A percentile compares a stretch with the other conserved stretches of the same genome.
Evolutionary conservation across 2,888 invertebrate species (phyloP).

Genomic region (Eilema depressum): DNA sequence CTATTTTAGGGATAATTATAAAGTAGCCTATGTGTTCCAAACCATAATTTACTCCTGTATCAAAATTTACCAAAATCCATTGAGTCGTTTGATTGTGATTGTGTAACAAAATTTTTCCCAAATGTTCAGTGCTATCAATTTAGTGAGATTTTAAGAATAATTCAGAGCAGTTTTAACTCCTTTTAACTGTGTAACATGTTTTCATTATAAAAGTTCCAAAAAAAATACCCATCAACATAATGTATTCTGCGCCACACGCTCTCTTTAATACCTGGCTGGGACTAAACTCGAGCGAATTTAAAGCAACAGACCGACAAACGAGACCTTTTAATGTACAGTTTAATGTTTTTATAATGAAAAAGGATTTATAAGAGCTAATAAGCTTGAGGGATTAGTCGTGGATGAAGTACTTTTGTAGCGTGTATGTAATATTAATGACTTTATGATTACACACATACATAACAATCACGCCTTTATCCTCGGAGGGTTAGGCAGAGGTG

Average conservation of each 20-base stretch:
- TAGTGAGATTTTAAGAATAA: too few species aligned
- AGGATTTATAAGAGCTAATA: background rate
- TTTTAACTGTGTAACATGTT: background rate
- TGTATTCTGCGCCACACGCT: background rate
- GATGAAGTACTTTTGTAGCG: background rate
- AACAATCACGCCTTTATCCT: too few species aligned
- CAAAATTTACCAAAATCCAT: too few species aligned
- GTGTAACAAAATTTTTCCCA: too few species aligned
- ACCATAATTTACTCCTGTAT: too few species aligned
- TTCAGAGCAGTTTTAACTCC: background rate
- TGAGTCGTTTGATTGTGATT: too few species aligned
- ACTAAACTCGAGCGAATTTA: background rate
- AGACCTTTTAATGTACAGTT: slow-evolving; percentile 7
- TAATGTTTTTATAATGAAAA: slow-evolving; percentile 3
- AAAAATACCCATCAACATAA: background rate
- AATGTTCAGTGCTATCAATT: too few species aligned
- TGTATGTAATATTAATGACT: background rate
- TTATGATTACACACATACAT: background rate
- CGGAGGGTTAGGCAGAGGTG: too few species aligned
- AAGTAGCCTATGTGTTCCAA: too few species aligned
- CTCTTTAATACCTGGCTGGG: slow-evolving; percentile 2
- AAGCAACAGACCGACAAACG: slow-evolving; percentile 10
- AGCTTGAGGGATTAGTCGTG: background rate
- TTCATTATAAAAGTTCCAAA: background rate
- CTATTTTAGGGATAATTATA: too few species aligned